Base-by-base conservation (phyloP, 2,888 invertebrate genomes). In the Pinctada fucata region DNA sequence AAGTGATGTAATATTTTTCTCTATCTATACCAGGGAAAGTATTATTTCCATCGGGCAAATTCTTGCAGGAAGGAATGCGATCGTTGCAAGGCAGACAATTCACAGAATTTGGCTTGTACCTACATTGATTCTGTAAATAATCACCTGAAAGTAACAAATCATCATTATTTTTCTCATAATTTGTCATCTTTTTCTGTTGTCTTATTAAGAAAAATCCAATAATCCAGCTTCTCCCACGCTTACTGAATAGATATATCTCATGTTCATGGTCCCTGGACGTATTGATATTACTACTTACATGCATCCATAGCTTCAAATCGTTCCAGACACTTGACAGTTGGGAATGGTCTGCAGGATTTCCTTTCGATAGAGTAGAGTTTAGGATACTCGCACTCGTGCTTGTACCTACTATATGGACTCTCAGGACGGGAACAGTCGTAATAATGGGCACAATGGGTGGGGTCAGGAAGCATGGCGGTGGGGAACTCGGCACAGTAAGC, bases 51-150 rank as follows among this genome's bases (percentile, higher is more conserved):
- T 88, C 83, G 3, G 82, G 81, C 3, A 85, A 75, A 1, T 85
- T 85, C 4, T 84, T 82, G 76, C 88, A 88, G 49, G 85, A 85
- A 0, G 88, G 86, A 10, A 87, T 70, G 8, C 86, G 73, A 63
- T 85, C 87, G 3, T 76, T 81, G 68, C 89, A 89, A 0, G 88
- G 87, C 5, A 86, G 83, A 74, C 89, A 89, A 16, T 84, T 81
- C 4, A 83, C 76, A 6, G 79, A 81, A 49, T 80, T 84, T 47
- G 80, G 80, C 1, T 76, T 64, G 50, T 77, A 78, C 31, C 79
- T 82, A 47, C 85, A 84, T 10, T 80, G 78, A 72, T 86, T 85
- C 65, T 86, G 85, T 1, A 84, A 81, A 48, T 86, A 86, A 52
- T 85, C 83, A 74, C 86, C 86, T 86, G 50, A 31, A 68, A 71